Base-by-base conservation (phyloP, 2,113 vertebrate genomes). In the Neolamprologus tretocephalus region DNA sequence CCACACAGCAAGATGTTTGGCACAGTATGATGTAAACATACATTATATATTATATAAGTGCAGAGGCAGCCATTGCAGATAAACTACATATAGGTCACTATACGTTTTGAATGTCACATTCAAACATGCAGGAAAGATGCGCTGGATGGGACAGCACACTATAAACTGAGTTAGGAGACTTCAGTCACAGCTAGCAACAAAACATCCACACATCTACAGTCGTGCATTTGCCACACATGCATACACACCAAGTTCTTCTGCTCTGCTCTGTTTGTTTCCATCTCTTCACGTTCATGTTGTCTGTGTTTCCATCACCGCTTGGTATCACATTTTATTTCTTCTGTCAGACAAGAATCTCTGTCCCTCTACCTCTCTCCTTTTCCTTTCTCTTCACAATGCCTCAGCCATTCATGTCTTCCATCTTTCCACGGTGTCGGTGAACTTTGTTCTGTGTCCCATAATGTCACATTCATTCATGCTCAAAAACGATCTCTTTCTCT, bases 401-500 rank as follows among this genome's bases (percentile, higher is more conserved):
- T 88, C 40, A 6, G 63, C 79, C 53, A 21, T 31, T 81, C 73
- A 33, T 31, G 57, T 91, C 53, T 85, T 83, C 81, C 89, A 87
- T 87, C 86, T 93, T 49, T 89, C 57, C 85, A 73, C 61, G 21
- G 33, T 78, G 86, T 91, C 80, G 78, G 33, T 91, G 86, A 61
- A 45, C 86, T 91, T 83, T 26, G 63, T 86, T 66, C 35, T 79
- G 31, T 75, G 57, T 87, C 83, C 54, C 93, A 90, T 90, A 7
- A 51, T 80, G 89, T 86, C 89, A 87, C 55, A 51, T 87, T 87
- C 82, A 85, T 93, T 92, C 90, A 92, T 89, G 87, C 88, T 91
- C 93, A 95, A 88, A 63, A 91, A 94, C 63, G 4, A 93, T 91
- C 89, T 91, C 94, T 91, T 91, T 93, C 93, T 94, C 92, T 96